A percentile compares a stretch with the other conserved stretches of the same genome.
Conservation (phyloP, 2,113 vertebrate genomes). For the Columba livia region DNA sequence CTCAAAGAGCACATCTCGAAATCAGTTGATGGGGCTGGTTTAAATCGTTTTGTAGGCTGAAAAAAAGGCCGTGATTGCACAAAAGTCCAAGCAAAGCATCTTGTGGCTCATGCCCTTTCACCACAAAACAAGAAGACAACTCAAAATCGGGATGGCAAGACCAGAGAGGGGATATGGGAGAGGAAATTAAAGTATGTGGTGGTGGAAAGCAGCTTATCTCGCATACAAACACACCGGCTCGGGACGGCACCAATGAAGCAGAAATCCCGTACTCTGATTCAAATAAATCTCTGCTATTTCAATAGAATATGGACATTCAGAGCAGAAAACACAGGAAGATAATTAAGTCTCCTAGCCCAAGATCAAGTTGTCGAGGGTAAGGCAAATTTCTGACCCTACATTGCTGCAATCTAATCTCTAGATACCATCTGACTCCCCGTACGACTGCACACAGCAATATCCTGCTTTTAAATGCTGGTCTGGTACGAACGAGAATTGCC, state of each 20-base stretch:
- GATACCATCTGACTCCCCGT: too few species aligned
- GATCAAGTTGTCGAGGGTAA: background rate
- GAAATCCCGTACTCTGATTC: background rate
- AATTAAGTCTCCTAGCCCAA: background rate
- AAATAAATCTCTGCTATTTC: background rate
- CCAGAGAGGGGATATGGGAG: background rate
- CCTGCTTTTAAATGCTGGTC: background rate
- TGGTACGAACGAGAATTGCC: background rate
- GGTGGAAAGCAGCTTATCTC: background rate
- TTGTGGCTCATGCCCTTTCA: background rate
- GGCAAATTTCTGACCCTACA: background rate
- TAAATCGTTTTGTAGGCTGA: background rate
- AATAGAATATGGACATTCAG: background rate
- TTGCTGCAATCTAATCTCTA: background rate
- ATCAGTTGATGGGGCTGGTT: background rate
- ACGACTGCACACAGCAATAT: background rate
- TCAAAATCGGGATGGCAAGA: background rate
- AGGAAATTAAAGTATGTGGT: background rate
- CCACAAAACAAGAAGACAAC: background rate
- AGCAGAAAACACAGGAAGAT: background rate
- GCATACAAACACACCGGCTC: too few species aligned
- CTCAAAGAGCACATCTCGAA: background rate
- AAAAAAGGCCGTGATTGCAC: rapidly evolving
- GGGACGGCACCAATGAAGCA: background rate
- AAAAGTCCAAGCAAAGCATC: background rate